Conservation (phyloP, 2,797 vertebrate species). For the Pseudomugil gertrudae region DNA sequence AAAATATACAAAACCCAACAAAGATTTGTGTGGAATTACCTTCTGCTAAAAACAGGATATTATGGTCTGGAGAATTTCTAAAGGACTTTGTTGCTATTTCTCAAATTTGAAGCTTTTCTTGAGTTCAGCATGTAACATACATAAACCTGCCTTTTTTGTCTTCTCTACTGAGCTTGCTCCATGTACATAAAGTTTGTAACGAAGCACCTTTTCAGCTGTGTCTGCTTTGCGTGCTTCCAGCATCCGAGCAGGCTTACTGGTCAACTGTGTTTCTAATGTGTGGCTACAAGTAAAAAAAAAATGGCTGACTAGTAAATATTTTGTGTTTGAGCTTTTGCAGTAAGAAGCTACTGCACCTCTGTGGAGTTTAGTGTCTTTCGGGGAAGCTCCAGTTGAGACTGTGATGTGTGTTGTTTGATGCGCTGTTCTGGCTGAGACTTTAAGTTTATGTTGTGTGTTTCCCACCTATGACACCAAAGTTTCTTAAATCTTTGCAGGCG, state of each 20-base stretch:
- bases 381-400: slow-evolving; percentile 4
- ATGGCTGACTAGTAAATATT: neutral
- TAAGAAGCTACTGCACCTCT: neutral
- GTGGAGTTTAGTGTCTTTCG: slow-evolving; percentile 14
- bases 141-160: neutral
- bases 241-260: slow-evolving; percentile 7
- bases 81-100: slow-evolving; percentile 1
- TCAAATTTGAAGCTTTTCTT: neutral
- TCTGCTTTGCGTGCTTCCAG: slow-evolving; percentile 65
- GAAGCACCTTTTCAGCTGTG: slow-evolving; percentile 31
- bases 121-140: neutral
- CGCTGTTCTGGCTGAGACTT: slow-evolving; percentile 19
- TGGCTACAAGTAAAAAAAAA: neutral
- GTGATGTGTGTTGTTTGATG: slow-evolving; percentile 30
- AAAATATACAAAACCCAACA: too few species aligned
- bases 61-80: too few species aligned
- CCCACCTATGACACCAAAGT: slow-evolving; percentile 73
- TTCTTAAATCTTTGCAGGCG: slow-evolving; percentile 95
- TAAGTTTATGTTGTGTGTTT: slow-evolving; percentile 45
- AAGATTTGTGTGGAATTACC: too few species aligned
- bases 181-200: slow-evolving; percentile 26
- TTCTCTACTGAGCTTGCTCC: slow-evolving; percentile 15
- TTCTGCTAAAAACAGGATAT: too few species aligned
- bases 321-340: neutral
- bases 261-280: slow-evolving; percentile 1